phyloP scores from a whole-genome alignment of 2,797 vertebrate genomes.

The Acrossocheilus fasciatus region DNA sequence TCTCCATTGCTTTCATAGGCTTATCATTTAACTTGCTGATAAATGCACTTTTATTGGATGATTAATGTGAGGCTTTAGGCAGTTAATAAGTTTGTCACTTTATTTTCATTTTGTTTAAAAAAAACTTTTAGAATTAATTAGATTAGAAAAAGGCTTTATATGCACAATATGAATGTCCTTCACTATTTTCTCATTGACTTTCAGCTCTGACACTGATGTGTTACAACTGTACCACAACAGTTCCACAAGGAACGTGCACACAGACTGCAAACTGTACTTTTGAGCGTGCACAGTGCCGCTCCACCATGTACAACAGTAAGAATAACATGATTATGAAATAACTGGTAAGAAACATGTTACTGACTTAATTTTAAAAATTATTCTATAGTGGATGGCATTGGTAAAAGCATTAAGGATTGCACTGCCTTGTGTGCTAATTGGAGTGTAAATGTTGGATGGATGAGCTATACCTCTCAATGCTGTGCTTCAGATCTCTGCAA shows the following conservation, averaged over 20 bases:
- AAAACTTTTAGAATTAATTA: too few species aligned
- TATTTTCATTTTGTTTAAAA: not conserved
- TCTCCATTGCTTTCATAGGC: not conserved
- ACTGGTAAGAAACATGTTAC: not conserved
- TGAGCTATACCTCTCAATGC: not conserved
- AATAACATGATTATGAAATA: not conserved
- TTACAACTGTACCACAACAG: slow-evolving; percentile 23
- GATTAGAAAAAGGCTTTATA: too few species aligned
- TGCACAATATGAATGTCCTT: not conserved
- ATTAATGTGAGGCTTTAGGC: not conserved
- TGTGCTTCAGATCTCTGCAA: slow-evolving; percentile 68
- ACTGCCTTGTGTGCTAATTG: not conserved
- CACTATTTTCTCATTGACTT: not conserved
- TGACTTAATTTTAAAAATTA: not conserved
- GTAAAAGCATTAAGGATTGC: not conserved
- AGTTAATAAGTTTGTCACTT: not conserved
- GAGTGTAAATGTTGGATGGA: slow-evolving; percentile 58
- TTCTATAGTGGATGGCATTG: slow-evolving; percentile 41
- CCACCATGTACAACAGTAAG: rapidly evolving
- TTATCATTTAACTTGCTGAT: not conserved
- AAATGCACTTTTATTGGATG: not conserved
- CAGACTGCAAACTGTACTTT: rapidly evolving
- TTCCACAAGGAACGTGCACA: rapidly evolving
- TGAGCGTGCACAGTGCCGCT: not conserved
- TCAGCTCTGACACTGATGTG: slow-evolving; percentile 65